Evolutionary conservation across 2,888 invertebrate genomes (phyloP).

Genomic region (Biston betularia): DNA sequence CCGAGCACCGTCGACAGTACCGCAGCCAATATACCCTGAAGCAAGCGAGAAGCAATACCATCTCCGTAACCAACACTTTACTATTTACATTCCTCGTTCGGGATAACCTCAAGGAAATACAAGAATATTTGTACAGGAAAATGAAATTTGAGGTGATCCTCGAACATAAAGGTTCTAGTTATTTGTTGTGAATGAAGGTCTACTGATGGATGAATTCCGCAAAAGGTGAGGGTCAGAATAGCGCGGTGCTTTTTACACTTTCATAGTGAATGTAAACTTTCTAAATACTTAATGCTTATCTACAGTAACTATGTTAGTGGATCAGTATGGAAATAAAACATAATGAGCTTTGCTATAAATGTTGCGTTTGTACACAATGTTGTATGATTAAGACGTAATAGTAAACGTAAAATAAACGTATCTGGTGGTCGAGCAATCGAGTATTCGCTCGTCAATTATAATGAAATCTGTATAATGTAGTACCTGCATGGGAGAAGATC

Average conservation of each 20-base stretch:
- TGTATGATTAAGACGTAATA: constrained; percentile 41
- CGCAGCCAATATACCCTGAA: constrained; percentile 96
- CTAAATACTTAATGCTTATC: constrained; percentile 63
- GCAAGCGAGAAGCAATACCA: constrained; percentile 87
- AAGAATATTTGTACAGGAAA: constrained; percentile 18
- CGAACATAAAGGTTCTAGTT: constrained; percentile 68
- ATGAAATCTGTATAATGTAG: constrained; percentile 33
- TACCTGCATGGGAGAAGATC: constrained; percentile 96
- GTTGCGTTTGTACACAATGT: constrained; percentile 54
- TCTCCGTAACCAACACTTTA: constrained; percentile 83
- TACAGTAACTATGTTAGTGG: constrained; percentile 79
- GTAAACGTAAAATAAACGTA: constrained; percentile 38
- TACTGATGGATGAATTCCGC: constrained; percentile 67
- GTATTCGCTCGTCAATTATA: constrained; percentile 25
- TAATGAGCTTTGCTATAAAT: constrained; percentile 48
- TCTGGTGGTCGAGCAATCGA: constrained; percentile 40
- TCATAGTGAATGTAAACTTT: constrained; percentile 59
- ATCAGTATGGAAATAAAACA: constrained; percentile 70
- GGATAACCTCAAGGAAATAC: constrained; percentile 69
- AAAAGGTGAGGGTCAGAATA: constrained; percentile 74
- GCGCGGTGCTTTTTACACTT: constrained; percentile 75
- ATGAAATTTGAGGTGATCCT: constrained; percentile 65
- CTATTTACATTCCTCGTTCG: constrained; percentile 74
- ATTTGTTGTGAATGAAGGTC: constrained; percentile 71
- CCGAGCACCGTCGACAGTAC: constrained; percentile 96